Evolutionary conservation across 2,888 invertebrate genomes (phyloP).

Genomic region (Caenorhabditis uteleia): DNA sequence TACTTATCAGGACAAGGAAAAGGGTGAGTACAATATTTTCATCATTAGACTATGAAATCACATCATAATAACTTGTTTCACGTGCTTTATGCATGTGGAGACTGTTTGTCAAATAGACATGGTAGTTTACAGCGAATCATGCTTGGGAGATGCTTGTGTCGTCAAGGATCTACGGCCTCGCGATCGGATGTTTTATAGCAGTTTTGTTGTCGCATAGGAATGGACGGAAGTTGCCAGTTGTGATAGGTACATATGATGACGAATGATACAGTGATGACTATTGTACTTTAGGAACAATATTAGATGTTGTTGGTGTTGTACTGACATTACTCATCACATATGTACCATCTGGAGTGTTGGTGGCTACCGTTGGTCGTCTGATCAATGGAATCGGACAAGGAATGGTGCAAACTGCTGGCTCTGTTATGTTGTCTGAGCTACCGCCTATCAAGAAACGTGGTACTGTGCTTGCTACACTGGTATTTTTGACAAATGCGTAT

Average conservation of each 20-base stretch:
- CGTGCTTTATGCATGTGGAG: background rate
- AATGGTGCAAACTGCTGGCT: constrained; percentile 60
- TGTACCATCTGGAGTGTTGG: constrained; percentile 46
- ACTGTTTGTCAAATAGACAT: background rate
- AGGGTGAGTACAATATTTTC: constrained; percentile 25
- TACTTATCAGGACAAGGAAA: constrained; percentile 46
- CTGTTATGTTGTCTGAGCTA: constrained; percentile 61
- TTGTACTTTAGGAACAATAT: constrained; percentile 34
- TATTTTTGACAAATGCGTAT: constrained; percentile 15
- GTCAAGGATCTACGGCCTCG: constrained; percentile 61
- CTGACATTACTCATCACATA: constrained; percentile 51
- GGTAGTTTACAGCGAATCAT: constrained; percentile 46
- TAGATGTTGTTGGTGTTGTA: constrained; percentile 59
- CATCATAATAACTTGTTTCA: background rate
- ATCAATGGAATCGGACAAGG: constrained; percentile 66
- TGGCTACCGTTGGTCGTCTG: constrained; percentile 56
- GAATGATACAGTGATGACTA: background rate
- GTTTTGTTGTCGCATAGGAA: constrained; percentile 48
- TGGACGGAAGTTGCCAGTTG: constrained; percentile 37
- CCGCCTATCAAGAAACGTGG: constrained; percentile 57
- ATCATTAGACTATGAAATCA: background rate
- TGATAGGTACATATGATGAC: constrained; percentile 23
- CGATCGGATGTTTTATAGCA: constrained; percentile 59
- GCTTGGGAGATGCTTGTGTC: constrained; percentile 64
- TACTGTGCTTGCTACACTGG: constrained; percentile 56